Percentiles rank a stretch among this genome's conserved stretches.
Conservation (phyloP, 2,888 invertebrate species). For the Heliconius sara region DNA sequence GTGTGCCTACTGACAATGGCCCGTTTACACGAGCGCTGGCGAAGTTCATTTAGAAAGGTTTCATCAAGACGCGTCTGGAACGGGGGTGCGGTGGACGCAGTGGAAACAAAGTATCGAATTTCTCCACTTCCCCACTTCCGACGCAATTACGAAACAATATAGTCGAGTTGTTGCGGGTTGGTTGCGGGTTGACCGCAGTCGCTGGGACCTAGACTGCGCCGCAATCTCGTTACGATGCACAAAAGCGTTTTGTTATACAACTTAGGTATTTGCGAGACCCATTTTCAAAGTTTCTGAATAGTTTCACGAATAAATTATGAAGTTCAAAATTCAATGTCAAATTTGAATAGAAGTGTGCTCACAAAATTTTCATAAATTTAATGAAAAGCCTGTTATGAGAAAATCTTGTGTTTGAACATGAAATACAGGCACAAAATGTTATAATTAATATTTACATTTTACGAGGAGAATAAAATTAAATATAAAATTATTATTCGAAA, state of each 20-base stretch:
- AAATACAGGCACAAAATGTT: neutral
- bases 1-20: conserved; percentile 49
- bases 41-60: conserved; percentile 77
- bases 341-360: conserved; percentile 13
- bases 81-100: conserved; percentile 59
- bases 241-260: conserved; percentile 72
- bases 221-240: conserved; percentile 78
- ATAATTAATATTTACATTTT: neutral
- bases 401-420: neutral
- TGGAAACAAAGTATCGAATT: conserved; percentile 78
- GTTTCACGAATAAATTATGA: conserved; percentile 59
- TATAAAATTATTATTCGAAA: neutral
- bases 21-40: conserved; percentile 59
- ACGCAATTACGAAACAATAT: conserved; percentile 77
- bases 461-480: neutral
- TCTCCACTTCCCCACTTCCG: conserved; percentile 79
- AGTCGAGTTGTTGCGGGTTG: conserved; percentile 60
- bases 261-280: conserved; percentile 67
- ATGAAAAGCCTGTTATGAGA: conserved; percentile 5
- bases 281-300: conserved; percentile 56
- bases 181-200: conserved; percentile 66
- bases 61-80: conserved; percentile 59
- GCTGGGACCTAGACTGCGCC: conserved; percentile 71
- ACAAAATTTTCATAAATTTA: conserved; percentile 23
- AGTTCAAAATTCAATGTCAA: conserved; percentile 16